phyloP scores from a whole-genome alignment of 2,888 invertebrate genomes.

The Saturnia pavonia region DNA sequence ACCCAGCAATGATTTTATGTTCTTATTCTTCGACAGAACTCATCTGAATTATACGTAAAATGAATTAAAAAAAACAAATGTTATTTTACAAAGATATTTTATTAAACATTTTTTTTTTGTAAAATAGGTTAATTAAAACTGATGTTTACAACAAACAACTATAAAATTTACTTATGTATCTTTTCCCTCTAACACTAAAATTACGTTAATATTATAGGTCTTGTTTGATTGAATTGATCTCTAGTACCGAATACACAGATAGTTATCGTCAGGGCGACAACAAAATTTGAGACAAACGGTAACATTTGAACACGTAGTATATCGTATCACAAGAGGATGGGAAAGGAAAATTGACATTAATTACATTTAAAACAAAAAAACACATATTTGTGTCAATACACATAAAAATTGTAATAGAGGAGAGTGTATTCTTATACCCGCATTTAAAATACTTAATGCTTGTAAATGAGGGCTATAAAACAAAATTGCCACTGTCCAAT shows the following conservation, averaged over 20 bases:
- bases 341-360: conserved; percentile 54
- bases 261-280: conserved; percentile 41
- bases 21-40: background rate
- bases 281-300: conserved; percentile 47
- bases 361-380: conserved; percentile 39
- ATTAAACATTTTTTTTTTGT: conserved; percentile 79
- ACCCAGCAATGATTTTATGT: conserved; percentile 25
- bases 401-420: conserved; percentile 23
- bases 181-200: conserved; percentile 67
- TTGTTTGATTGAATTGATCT: conserved; percentile 59
- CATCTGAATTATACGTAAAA: conserved; percentile 2
- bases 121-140: conserved; percentile 81
- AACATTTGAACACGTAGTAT: conserved; percentile 67
- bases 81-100: conserved; percentile 79
- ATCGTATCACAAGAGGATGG: conserved; percentile 69
- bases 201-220: conserved; percentile 64
- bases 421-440: background rate
- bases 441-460: conserved; percentile 19
- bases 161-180: conserved; percentile 76
- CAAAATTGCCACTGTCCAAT: too few relatives aligned
- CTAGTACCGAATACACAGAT: conserved; percentile 49
- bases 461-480: background rate
- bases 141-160: conserved; percentile 82
- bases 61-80: conserved; percentile 40
- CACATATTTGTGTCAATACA: conserved; percentile 54